Evolutionary conservation across 2,797 vertebrate species (phyloP), one percentile per base, ranked within the genome.

Genomic region (Onychomys leucogaster): DNA sequence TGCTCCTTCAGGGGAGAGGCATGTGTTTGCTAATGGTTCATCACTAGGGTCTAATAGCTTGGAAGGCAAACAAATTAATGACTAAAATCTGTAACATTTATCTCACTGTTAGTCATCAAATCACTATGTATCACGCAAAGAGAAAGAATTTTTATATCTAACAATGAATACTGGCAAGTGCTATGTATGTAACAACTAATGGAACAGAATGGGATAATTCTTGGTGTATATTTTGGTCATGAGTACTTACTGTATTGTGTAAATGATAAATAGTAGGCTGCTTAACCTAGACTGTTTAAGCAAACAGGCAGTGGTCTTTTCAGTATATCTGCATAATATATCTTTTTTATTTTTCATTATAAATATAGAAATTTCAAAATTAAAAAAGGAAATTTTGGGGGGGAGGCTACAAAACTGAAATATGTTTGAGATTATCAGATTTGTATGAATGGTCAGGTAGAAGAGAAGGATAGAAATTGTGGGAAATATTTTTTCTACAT

Each of bases 41-140:
- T 84, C 63, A 41, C 84, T 97, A 91, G 27, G 76, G 34, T 78
- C 71, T 83, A 89, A 83, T n/a, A 88, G 82, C 82, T 96, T 94
- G 4, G 52, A 67, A 91, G 75, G 57, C n/a, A 94, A 41, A 73
- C 46, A 94, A 95, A 65, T 65, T 61, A 92, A 92, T 83, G 65
- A 89, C 85, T 90, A 80, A 90, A 89, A 89, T 29, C 10, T 59
- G 90, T 37, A 87, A 4, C 43, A 80, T 93, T 95, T 89, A 52
- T 94, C 67, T 89, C 29, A 90, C 9, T 96, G 1, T 81, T 86
- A 69, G 57, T 89, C 63, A 87, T 93, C 76, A 95, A 55, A 90
- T 75, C 29, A 90, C 52, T 90, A 37, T 77, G 25, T 67, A 91
- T 83, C 59, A 78, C 92, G 21, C 25, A 87, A 25, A 67, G 17